Base-by-base conservation (phyloP, 2,888 invertebrate species). In the Hyalella azteca region DNA sequence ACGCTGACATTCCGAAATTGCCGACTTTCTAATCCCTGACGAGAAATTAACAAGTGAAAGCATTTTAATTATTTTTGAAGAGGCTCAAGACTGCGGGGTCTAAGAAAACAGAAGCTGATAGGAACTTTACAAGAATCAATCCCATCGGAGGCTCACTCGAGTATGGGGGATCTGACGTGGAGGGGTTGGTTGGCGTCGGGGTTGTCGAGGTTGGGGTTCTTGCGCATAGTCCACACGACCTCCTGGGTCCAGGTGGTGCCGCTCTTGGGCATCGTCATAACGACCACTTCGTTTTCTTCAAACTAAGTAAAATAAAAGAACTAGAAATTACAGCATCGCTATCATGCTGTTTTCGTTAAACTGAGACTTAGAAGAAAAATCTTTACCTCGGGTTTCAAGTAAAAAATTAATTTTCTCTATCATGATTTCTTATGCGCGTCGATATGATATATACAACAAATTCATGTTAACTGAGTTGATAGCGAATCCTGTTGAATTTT, bases 191-290 rank as follows among this genome's bases (percentile, higher is more conserved):
- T 54, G 22, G 54, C 54, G 9, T 22, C 26, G 2, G 54, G 54
- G 54, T 54, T 54, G 54, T 54, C 54, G 11, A 54, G 22, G 54
- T 54, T 54, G 22, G 54, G 54, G 19, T 54, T 54, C 54, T 54
- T 54, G 26, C 26, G 22, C 26, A 54, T 54, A 29, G 54, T 54
- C 77, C 73, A 45, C 29, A 77, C 77, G 11, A 77, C 9, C 48
- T 77, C 77, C 48, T 77, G 77, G 29, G 50, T 48, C 77, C 77
- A 77, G 13, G 77, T 77, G 22, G 77, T 77, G 77, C 77, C 77
- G 2, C 36, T 36, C 77, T 77, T 77, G 48, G 77, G 77, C 32
- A 77, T 36, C 49, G 49, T 77, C 32, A 50, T 50, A 7, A 77
- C 50, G 15, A 77, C 60, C 77, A 48, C 49, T 41, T 77, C 77